These are phyloP conservation scores for Malaclemys terrapin DNA, from an alignment of 2,113 vertebrate species.

Conservation along the genomic window DNA sequence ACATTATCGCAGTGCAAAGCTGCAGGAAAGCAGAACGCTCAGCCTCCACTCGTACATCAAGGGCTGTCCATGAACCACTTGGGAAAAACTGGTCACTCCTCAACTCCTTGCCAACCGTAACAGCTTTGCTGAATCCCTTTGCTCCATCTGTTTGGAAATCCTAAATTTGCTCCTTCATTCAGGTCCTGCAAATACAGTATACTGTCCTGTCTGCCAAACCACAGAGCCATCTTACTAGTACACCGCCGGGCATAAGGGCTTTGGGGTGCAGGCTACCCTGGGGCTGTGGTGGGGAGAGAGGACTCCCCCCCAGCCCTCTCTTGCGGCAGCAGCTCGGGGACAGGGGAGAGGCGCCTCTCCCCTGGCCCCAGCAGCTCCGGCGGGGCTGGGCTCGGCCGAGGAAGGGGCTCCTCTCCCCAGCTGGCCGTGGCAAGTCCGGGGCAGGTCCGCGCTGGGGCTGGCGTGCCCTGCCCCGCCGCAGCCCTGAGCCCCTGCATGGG, in stretches of 20 bases:
- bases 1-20: background rate
- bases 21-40: background rate
- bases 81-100: background rate
- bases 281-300: no score
- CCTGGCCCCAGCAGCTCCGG: no score
- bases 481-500: no score
- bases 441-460: no score
- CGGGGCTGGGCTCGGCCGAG: no score
- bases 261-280: no score
- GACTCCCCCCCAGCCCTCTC: no score
- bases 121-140: slow-evolving; percentile 65
- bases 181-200: slow-evolving; percentile 54
- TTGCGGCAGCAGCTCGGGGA: no score
- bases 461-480: no score
- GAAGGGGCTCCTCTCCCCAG: no score
- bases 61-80: background rate
- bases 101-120: slow-evolving; percentile 43
- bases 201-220: slow-evolving; percentile 65
- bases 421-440: no score
- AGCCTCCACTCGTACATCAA: background rate
- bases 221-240: slow-evolving; percentile 64
- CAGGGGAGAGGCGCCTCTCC: no score
- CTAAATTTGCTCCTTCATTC: slow-evolving; percentile 55
- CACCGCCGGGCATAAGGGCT: background rate
- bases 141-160: slow-evolving; percentile 64